phyloP scores from a whole-genome alignment of 2,888 invertebrate genomes.

The Agrotis clavis region DNA sequence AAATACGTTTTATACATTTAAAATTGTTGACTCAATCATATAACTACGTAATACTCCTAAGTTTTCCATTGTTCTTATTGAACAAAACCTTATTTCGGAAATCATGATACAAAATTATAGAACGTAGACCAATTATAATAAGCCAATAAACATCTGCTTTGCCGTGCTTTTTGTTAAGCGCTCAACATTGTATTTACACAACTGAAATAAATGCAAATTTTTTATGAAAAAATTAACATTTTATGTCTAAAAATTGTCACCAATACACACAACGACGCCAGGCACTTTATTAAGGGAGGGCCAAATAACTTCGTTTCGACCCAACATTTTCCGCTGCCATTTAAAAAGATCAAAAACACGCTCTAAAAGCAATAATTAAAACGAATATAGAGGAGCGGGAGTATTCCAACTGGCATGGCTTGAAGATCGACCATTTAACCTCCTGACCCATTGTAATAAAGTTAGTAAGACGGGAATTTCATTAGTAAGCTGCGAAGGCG shows the following conservation, averaged over 20 bases:
- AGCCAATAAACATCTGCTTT: conserved; percentile 12
- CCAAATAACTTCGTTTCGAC: conserved; percentile 25
- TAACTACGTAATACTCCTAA: no score
- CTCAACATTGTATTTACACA: neutral
- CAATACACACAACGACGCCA: conserved; percentile 14
- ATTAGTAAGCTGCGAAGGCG: conserved; percentile 69
- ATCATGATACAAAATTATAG: conserved; percentile 2
- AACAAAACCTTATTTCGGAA: neutral
- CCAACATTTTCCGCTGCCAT: conserved; percentile 19
- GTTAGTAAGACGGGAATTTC: conserved; percentile 78
- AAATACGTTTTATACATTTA: no score
- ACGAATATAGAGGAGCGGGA: conserved; percentile 53
- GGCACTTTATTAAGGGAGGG: neutral
- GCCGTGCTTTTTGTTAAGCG: neutral
- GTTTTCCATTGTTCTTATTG: no score
- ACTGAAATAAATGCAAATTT: neutral
- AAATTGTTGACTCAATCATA: no score
- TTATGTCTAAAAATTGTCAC: conserved; percentile 14
- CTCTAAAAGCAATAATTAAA: conserved; percentile 56
- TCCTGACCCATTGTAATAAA: conserved; percentile 80
- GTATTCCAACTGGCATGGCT: conserved; percentile 59
- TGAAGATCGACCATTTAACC: conserved; percentile 79
- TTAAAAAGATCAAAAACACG: conserved; percentile 47
- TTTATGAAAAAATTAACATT: neutral
- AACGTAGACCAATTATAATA: neutral